Conservation (phyloP, 2,888 invertebrate species). For the Hirtodrosophila trivittata region DNA sequence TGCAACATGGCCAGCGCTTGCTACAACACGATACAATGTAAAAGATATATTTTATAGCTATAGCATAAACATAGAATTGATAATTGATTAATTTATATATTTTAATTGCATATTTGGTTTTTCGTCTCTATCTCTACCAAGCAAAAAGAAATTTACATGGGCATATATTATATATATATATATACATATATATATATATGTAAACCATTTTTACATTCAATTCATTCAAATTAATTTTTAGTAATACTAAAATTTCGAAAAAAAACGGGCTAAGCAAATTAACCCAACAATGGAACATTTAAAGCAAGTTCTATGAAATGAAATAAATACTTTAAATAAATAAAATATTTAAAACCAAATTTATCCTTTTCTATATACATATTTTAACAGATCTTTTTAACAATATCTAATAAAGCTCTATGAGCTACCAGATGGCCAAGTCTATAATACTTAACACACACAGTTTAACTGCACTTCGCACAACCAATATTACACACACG, state of each 20-base stretch:
- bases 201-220: slow-evolving; percentile 74
- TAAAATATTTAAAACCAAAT: slow-evolving; percentile 68
- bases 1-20: slow-evolving; percentile 58
- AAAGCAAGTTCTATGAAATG: slow-evolving; percentile 54
- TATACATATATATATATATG: slow-evolving; percentile 50
- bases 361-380: neutral
- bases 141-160: slow-evolving; percentile 53
- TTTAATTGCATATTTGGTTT: slow-evolving; percentile 71
- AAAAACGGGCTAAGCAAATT: slow-evolving; percentile 38
- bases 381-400: too few relatives aligned
- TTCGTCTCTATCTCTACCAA: slow-evolving; percentile 64
- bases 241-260: slow-evolving; percentile 70
- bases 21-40: slow-evolving; percentile 71
- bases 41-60: slow-evolving; percentile 73
- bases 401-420: too few relatives aligned
- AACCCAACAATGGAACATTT: slow-evolving; percentile 34
- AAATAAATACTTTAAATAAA: slow-evolving; percentile 78
- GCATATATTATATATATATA: slow-evolving; percentile 37
- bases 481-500: too few relatives aligned
- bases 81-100: slow-evolving; percentile 69
- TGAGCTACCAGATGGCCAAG: too few relatives aligned
- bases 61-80: slow-evolving; percentile 70
- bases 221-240: slow-evolving; percentile 76
- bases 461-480: too few relatives aligned
- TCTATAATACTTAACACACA: too few relatives aligned